Base-by-base conservation (phyloP, 2,797 vertebrate species). In the Parambassis ranga region DNA sequence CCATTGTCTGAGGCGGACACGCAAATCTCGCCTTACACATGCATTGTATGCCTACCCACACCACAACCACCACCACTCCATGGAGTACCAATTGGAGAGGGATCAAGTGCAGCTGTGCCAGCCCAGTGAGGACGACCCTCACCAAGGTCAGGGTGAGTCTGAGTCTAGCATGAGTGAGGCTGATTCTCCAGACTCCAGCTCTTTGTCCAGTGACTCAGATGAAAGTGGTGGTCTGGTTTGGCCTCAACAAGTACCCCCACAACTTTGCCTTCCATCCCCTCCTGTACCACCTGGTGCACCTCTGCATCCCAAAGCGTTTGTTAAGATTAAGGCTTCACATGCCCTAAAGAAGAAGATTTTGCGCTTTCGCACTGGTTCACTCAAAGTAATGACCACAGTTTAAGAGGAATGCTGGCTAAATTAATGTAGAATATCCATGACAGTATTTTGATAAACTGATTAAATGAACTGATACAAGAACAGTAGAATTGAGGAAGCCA, bases 331-430 rank as follows among this genome's bases (percentile, higher is more conserved):
- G 76, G 95, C 95, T 1, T 96, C 95, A 1, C 95, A 95, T 13
- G 94, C 95, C 0, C 93, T 96, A 1, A 96, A 96, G 77, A 96
- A 95, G 70, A 96, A 96, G 87, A 96, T 96, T 27, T 80, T 96
- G 61, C 92, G 94, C n/a, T 96, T 96, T 76, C 92, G 93, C 18
- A 94, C 93, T 0, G 95, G 94, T 23, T 95, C 95, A 1, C 92
- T 96, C 22, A 96, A 96, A 87, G 94, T 96, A 63, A 96, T 96
- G 94, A 96, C 95, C 1, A 96, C 95, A 0, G 95, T 95, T 35
- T 96, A 90, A 92, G 53, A 36, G 38, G n/a, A 39, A 39, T 18
- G 8, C 20, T 6, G 28, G 11, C n/a, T 19, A 38, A 50, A 49
- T 2, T 28, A 2, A 58, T 38, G 19, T n/a, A n/a, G 13, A 63